Percentiles rank a stretch among this genome's conserved stretches.
Conservation (phyloP, 1,140 invertebrate species). For the Zaprionus africanus region DNA sequence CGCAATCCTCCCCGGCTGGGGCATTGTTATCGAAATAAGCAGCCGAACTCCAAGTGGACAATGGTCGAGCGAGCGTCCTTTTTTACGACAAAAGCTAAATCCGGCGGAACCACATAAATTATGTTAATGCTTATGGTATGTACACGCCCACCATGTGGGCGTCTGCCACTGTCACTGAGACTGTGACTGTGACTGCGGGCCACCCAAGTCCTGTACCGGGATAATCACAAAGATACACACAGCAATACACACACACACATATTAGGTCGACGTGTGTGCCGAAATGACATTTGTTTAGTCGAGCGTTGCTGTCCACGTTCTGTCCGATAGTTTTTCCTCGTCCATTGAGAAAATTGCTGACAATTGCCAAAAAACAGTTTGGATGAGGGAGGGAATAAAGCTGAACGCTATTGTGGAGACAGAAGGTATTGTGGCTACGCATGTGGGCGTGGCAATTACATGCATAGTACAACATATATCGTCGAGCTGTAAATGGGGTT, state of each 20-base stretch:
- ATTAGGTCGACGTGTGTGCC: constrained; percentile 37
- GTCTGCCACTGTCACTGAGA: constrained; percentile 14
- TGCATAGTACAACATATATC: constrained; percentile 2
- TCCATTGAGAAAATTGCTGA: constrained; percentile 76
- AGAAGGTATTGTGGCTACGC: neutral
- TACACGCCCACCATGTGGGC: constrained; percentile 73
- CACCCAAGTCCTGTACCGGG: constrained; percentile 38
- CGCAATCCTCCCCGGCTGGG: constrained; percentile 56
- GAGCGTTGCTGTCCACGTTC: constrained; percentile 12
- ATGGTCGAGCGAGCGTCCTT: constrained; percentile 72
- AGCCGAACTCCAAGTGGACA: constrained; percentile 65
- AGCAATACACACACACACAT: constrained; percentile 21
- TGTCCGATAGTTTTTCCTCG: constrained; percentile 69
- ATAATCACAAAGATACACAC: constrained; percentile 82
- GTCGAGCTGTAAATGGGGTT: constrained; percentile 39
- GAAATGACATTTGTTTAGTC: constrained; percentile 74
- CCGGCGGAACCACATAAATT: constrained; percentile 84
- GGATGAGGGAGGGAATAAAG: neutral
- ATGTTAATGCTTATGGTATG: constrained; percentile 82
- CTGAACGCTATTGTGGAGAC: neutral
- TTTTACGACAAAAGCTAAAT: constrained; percentile 81
- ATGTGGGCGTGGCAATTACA: constrained; percentile 40
- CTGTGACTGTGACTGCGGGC: constrained; percentile 5
- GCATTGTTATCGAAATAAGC: constrained; percentile 78
- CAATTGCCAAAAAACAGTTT: constrained; percentile 71